Evolutionary conservation across 2,797 vertebrate species (phyloP).

Genomic region (Tinamus major): DNA sequence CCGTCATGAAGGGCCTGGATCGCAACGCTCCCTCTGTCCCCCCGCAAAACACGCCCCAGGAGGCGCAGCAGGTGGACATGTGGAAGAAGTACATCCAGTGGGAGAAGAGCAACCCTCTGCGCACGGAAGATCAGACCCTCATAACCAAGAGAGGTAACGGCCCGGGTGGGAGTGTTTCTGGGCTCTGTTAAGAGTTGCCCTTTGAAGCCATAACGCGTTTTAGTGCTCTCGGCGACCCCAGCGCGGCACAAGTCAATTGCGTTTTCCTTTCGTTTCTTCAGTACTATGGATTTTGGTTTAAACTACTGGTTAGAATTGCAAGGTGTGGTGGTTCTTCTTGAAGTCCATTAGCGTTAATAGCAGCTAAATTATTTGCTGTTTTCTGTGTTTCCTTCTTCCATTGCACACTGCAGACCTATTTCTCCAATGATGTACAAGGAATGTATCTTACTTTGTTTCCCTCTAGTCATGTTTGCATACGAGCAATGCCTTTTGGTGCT

Average conservation of each 20-base stretch:
- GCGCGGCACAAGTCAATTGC: neutral
- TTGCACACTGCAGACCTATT: neutral
- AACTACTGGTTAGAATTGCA: neutral
- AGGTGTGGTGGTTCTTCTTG: neutral
- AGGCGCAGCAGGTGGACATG: slow-evolving; percentile 98
- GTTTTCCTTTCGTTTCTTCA: neutral
- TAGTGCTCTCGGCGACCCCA: fast-evolving
- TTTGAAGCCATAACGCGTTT: fast-evolving
- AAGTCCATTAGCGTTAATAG: neutral
- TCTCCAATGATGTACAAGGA: neutral
- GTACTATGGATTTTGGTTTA: neutral
- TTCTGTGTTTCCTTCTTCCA: neutral
- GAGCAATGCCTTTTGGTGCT: slow-evolving; percentile 98
- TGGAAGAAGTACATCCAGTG: slow-evolving; percentile 99
- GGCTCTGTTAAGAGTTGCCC: neutral
- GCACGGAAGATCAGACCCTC: slow-evolving; percentile 97
- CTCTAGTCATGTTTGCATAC: slow-evolving; percentile 97
- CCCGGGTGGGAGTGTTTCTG: fast-evolving
- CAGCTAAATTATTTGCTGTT: neutral
- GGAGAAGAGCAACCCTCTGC: slow-evolving; percentile 98
- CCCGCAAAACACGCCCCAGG: slow-evolving; percentile 97
- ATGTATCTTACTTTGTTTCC: neutral
- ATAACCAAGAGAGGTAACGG: slow-evolving; percentile 96
- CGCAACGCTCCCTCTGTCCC: slow-evolving; percentile 97
- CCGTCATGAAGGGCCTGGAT: slow-evolving; percentile 98